Percentiles rank a stretch among this genome's conserved stretches.
phyloP scores from a whole-genome alignment of 2,888 invertebrate genomes.

The Microctonus hyperodae region DNA sequence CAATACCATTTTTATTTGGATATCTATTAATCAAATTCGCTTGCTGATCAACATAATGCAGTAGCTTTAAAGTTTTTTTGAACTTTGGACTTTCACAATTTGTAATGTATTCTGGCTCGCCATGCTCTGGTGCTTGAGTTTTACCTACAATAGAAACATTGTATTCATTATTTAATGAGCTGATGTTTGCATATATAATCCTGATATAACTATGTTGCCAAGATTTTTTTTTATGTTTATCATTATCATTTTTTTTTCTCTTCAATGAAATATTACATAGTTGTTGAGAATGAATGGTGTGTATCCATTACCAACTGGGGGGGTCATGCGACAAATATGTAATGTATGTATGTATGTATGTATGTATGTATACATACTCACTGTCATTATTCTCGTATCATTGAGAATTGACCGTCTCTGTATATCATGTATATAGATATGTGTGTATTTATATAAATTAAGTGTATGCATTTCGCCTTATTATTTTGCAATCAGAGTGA shows the following conservation, averaged over 20 bases:
- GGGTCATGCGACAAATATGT: constrained; percentile 2
- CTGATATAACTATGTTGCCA: neutral
- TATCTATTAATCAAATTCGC: constrained; percentile 68
- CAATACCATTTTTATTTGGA: constrained; percentile 67
- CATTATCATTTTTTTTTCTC: neutral
- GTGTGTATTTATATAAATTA: constrained; percentile 1
- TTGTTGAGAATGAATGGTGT: neutral
- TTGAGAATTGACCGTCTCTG: neutral
- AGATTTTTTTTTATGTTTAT: neutral
- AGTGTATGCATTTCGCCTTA: constrained; percentile 17
- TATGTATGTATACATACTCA: neutral
- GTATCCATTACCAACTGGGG: neutral
- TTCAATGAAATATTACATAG: neutral
- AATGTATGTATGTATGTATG: neutral
- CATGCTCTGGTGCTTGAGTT: constrained; percentile 59
- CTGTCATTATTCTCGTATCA: neutral
- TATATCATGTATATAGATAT: neutral
- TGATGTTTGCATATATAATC: neutral
- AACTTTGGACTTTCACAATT: constrained; percentile 70
- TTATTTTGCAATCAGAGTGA: constrained; percentile 32
- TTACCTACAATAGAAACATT: constrained; percentile 52
- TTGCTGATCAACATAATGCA: constrained; percentile 67
- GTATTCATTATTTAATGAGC: neutral
- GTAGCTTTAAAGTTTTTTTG: constrained; percentile 70
- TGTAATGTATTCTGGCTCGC: constrained; percentile 61